Conservation (phyloP, 2,113 vertebrate genomes). For the Heliornis fulica region DNA sequence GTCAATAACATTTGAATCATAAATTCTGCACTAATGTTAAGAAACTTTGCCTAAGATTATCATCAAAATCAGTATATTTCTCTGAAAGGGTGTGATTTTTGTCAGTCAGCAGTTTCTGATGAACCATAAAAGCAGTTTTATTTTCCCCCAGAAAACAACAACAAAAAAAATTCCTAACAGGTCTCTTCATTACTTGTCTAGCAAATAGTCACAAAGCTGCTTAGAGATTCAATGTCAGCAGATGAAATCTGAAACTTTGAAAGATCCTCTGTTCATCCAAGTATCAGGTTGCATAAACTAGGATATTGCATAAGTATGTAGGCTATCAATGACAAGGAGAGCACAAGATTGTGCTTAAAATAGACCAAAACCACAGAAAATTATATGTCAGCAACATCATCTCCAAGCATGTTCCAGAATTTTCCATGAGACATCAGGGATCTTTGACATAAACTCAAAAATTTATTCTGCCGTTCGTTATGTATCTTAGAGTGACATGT, state of each 20-base stretch:
- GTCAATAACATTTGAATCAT: background rate
- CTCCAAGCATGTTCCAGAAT: constrained; percentile 12
- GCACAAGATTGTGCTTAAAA: constrained; percentile 3
- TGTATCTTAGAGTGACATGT: constrained; percentile 16
- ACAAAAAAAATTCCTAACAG: background rate
- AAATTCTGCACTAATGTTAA: background rate
- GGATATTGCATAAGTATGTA: background rate
- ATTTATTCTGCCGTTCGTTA: background rate
- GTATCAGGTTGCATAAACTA: background rate
- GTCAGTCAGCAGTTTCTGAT: background rate
- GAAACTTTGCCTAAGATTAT: background rate
- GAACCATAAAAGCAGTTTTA: background rate
- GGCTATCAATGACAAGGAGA: background rate
- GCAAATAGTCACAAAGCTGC: background rate
- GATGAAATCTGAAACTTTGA: background rate
- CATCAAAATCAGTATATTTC: background rate
- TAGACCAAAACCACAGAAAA: constrained; percentile 25
- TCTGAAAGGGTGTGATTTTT: background rate
- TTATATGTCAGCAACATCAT: constrained; percentile 13
- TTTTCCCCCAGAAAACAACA: background rate
- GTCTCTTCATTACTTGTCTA: background rate
- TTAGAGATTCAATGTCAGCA: background rate
- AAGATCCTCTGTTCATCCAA: background rate
- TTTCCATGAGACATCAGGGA: constrained; percentile 2
- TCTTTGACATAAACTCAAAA: constrained; percentile 34